Percentiles rank a stretch among this genome's conserved stretches.
Conservation (phyloP, 2,888 invertebrate species). For the Dicycla oo region DNA sequence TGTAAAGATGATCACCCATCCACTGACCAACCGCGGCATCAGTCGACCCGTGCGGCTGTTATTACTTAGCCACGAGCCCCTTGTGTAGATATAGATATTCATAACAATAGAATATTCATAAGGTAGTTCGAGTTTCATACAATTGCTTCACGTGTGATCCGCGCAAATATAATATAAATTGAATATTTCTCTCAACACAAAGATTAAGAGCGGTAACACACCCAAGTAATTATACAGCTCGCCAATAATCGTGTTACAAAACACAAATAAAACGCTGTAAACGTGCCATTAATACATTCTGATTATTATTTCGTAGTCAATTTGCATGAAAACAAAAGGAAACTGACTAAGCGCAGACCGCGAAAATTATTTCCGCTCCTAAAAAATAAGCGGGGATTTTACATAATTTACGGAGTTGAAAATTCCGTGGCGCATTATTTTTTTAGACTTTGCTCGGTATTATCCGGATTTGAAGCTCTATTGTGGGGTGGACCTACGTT, state of each 20-base stretch:
- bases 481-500: slow-evolving; percentile 49
- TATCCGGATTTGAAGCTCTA: slow-evolving; percentile 62
- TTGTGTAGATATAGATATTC: no score
- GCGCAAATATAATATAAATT: slow-evolving; percentile 15
- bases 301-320: slow-evolving; percentile 67
- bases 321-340: slow-evolving; percentile 75
- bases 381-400: slow-evolving; percentile 67
- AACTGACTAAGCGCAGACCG: slow-evolving; percentile 60
- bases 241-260: slow-evolving; percentile 45
- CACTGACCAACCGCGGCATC: no score
- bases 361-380: slow-evolving; percentile 65
- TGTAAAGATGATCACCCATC: no score
- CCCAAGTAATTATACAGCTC: slow-evolving; percentile 37
- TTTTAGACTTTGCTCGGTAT: slow-evolving; percentile 56
- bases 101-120: neutral
- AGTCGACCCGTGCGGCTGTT: no score
- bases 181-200: slow-evolving; percentile 15
- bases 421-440: slow-evolving; percentile 61
- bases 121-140: neutral
- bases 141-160: neutral
- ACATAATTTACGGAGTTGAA: slow-evolving; percentile 66
- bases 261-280: slow-evolving; percentile 53
- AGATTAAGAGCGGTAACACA: slow-evolving; percentile 9
- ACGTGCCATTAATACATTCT: slow-evolving; percentile 48
- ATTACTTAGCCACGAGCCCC: no score